Conservation (phyloP, 1,140 invertebrate species). For the Bombus haemorrhoidalis region DNA sequence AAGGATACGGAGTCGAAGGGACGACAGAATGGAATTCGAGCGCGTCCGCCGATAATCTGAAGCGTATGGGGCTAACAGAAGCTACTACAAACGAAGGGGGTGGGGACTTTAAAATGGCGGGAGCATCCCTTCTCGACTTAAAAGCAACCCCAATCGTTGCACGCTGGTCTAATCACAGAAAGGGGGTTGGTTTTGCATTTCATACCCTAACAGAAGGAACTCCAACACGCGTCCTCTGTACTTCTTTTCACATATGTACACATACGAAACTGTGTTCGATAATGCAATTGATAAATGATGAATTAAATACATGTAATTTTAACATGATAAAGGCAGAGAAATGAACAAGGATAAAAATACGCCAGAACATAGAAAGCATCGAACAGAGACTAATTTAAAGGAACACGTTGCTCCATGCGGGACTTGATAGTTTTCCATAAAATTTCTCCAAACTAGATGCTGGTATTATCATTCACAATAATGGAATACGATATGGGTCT, state of each 20-base stretch:
- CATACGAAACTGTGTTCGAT: too few relatives aligned
- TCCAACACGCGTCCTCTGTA: background rate
- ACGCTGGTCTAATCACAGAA: conserved; percentile 79
- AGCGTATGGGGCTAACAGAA: conserved; percentile 65
- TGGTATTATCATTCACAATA: conserved; percentile 49
- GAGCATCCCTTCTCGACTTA: conserved; percentile 54
- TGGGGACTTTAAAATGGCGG: conserved; percentile 79
- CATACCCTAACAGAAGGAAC: conserved; percentile 41
- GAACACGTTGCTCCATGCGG: conserved; percentile 54
- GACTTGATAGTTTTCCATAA: conserved; percentile 40
- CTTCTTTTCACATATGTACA: background rate
- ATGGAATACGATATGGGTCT: background rate
- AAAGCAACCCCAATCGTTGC: conserved; percentile 73
- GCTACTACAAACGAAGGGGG: conserved; percentile 62
- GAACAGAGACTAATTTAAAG: conserved; percentile 13
- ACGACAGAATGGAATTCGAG: conserved; percentile 57
- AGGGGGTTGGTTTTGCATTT: conserved; percentile 79
- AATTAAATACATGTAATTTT: background rate
- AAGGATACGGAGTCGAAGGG: conserved; percentile 31
- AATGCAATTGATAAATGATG: background rate
- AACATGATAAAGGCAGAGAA: conserved; percentile 3
- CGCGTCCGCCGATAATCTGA: conserved; percentile 72
- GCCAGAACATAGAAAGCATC: conserved; percentile 26
- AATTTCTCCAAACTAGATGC: conserved; percentile 46
- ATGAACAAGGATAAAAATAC: conserved; percentile 5